Base-by-base conservation (phyloP, 2,797 vertebrate species). In the Fistularia tabacaria region DNA sequence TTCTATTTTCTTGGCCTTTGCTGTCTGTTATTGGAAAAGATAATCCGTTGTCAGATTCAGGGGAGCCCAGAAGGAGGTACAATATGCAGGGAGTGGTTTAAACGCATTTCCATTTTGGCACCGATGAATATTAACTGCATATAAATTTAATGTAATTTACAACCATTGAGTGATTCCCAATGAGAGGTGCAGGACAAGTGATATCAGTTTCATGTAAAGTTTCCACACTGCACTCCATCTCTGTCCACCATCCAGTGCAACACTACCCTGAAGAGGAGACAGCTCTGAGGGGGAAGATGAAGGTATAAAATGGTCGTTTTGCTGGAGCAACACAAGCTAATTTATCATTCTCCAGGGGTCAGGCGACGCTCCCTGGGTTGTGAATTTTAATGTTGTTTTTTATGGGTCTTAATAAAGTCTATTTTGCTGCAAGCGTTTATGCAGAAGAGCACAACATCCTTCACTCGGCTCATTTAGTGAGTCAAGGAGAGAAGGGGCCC, bases 351-450 rank as follows among this genome's bases (percentile, higher is more conserved):
- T 91, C 89, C 64, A 77, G 84, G 85, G 89, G 84, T 87, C 80
- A 85, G 75, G 79, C 77, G 59, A 83, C 62, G 79, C 84, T 91
- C 83, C 84, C 81, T 80, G 70, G 79, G 85, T 88, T 82, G 89
- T 91, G 86, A 91, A 91, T 91, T 90, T 91, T 90, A 90, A 90
- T 90, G 85, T 86, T 90, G 85, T 89, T 90, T 87, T 90, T 90
- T 90, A 89, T 88, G 87, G 83, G 82, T 90, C 86, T 89, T 91
- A 90, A 91, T 92, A 91, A 92, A 91, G 85, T 90, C 83, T 82
- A 85, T 89, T 91, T 90, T 89, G 88, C 90, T 86, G 83, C 55
- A 44, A 89, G 90, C 85, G 70, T 85, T 91, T 89, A 90, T 89
- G 85, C 88, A 89, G 82, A 84, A 77, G 80, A 89, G 86, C 88